Evolutionary conservation across 2,888 invertebrate genomes (phyloP).

Genomic region (Oeneis ivallda): DNA sequence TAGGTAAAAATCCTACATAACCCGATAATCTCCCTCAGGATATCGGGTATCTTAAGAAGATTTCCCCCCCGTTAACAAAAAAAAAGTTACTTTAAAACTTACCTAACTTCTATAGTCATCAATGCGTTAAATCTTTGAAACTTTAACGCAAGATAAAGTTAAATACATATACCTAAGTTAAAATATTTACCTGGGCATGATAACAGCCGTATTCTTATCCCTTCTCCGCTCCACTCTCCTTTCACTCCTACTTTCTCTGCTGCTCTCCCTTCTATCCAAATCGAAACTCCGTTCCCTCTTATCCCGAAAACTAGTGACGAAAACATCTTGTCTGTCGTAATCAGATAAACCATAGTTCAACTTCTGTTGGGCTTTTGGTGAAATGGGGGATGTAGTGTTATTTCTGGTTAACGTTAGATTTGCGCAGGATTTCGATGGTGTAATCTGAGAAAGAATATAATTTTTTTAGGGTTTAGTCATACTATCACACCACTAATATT

Average conservation of each 20-base stretch:
- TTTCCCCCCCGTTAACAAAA: no score
- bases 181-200: conserved; percentile 67
- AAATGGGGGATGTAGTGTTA: conserved; percentile 64
- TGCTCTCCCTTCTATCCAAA: conserved; percentile 57
- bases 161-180: neutral
- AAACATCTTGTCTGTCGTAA: conserved; percentile 65
- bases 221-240: conserved; percentile 53
- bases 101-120: no score
- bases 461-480: neutral
- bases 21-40: no score
- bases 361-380: conserved; percentile 82
- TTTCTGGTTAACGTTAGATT: conserved; percentile 59
- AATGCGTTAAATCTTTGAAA: no score
- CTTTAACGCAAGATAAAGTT: no score
- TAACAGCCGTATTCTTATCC: conserved; percentile 75
- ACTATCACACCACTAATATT: no score
- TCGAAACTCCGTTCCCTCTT: conserved; percentile 63
- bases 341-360: conserved; percentile 74
- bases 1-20: no score
- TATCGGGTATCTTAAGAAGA: no score
- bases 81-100: no score
- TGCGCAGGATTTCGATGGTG: conserved; percentile 76
- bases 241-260: conserved; percentile 65
- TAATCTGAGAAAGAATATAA: conserved; percentile 46
- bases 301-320: conserved; percentile 69